Base-by-base conservation (phyloP, 2,888 invertebrate genomes). In the Dryobotodes eremita region DNA sequence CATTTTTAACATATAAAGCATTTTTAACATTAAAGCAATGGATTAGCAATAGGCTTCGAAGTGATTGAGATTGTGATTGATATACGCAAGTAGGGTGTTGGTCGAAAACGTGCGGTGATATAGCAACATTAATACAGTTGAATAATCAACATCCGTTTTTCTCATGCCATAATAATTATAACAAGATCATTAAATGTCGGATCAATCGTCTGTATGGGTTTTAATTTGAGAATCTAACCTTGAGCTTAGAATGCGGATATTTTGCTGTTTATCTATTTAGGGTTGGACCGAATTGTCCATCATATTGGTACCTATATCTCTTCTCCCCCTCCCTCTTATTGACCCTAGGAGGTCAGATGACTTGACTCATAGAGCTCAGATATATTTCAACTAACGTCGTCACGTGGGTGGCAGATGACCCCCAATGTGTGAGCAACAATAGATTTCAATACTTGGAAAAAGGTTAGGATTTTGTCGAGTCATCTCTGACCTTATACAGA, bases 171-270 rank as follows among this genome's bases (percentile, higher is more conserved):
- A 50, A n/a, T 6, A 62, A 20, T 46, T 64, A 46, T 61, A 48
- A 64, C 23, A 55, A 20, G 26, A 50, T 62, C 31, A 46, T 55
- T 71, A 26, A 80, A 36, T 26, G 62, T 50, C 48, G 13, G 46
- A 61, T 62, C 31, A 26, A 73, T n/a, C 26, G 48, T 50, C 23
- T 48, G 1, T 64, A 17, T 11, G 48, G 3, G n/a, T 11, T 42
- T 31, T 5, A 64, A 69, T 68, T 10, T n/a, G 20, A 68, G 23
- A 36, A 50, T 59, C 4, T 75, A 75, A 55, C 83, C 83, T 20
- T 85, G 81, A 71, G 15, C 23, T 64, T 46, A n/a, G 20, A 75
- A 75, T 85, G 62, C 83, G 83, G 75, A 85, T 62, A 59, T 85
- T 53, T 31, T 62, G 13, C 8, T 36, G 20, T n/a, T n/a, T 11